Base-by-base conservation (phyloP, 2,888 invertebrate genomes). In the Neoascia interrupta region DNA sequence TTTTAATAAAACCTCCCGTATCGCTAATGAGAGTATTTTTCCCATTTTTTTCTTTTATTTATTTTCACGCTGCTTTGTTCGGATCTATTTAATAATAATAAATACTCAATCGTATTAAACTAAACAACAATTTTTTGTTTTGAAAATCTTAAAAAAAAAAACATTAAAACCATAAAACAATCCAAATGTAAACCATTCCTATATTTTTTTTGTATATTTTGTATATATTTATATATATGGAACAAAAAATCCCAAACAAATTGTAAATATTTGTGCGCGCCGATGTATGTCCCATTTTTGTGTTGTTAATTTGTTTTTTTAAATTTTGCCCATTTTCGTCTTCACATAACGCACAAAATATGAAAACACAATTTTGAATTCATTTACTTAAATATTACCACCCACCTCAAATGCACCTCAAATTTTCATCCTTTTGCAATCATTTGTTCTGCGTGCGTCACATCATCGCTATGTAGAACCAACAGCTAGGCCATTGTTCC, bases 401-500 rank as follows among this genome's bases (percentile, higher is more conserved):
- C 36, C 63, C 63, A 69, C 68, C 58, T 58, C 58, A 58, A 34
- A 45, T 73, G 60, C 73, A 79, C 63, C 66, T 53, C 37, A 64
- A 66, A 43, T 68, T 53, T 73, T 66, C 43, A 61, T 37, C 60
- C 73, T 72, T 41, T 56, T 51, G 68, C 49, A 36, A n/a, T 56
- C 49, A 39, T 69, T 53, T 73, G 39, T 37, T 68, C 31, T 34
- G 28, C 26, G 28, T 37, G 45, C 26, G 49, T 47, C 41, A 34
- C 49, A 60, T 53, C 54, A 66, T 56, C 73, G 66, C 63, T 84
- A n/a, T n/a, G 31, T 31, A 88, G 89, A 89, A 84, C 84, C 88
- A 83, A 85, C 89, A 83, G 86, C 88, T 86, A 92, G 95, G 88
- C 96, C 96, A 85, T 92, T 96, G 89, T 96, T 96, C 90, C 96